These are phyloP conservation scores for Onychostoma macrolepis DNA, from an alignment of 2,113 vertebrate species.

Conservation along the genomic window DNA sequence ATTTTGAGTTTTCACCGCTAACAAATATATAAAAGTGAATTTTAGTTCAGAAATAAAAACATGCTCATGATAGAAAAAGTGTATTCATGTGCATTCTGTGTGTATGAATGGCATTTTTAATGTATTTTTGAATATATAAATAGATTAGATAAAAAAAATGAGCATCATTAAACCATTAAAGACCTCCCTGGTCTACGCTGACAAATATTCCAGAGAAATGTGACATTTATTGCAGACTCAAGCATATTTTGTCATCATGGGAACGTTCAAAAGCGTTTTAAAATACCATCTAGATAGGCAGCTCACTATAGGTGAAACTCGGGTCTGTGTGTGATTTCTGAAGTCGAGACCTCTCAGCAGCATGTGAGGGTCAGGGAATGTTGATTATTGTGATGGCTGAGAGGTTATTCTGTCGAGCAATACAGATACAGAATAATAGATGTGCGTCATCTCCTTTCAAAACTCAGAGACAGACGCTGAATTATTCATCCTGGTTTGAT, in stretches of 20 bases:
- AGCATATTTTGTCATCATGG: background rate
- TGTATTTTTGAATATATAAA: background rate
- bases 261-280: background rate
- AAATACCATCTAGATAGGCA: background rate
- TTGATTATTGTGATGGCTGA: conserved; percentile 17
- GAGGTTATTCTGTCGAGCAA: conserved; percentile 17
- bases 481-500: conserved; percentile 55
- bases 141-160: background rate
- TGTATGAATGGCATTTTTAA: background rate
- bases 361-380: conserved; percentile 23
- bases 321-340: conserved; percentile 2
- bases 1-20: no score
- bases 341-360: conserved; percentile 17
- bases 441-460: conserved; percentile 44
- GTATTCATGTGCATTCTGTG: background rate
- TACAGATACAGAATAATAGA: conserved; percentile 46
- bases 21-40: background rate
- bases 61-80: background rate
- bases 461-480: conserved; percentile 38
- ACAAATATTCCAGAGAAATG: background rate
- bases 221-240: background rate
- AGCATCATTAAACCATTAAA: background rate
- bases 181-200: background rate
- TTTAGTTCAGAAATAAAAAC: no score
- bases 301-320: background rate